Evolutionary conservation across 1,140 invertebrate genomes (phyloP).

Genomic region (Copidosoma floridanum): DNA sequence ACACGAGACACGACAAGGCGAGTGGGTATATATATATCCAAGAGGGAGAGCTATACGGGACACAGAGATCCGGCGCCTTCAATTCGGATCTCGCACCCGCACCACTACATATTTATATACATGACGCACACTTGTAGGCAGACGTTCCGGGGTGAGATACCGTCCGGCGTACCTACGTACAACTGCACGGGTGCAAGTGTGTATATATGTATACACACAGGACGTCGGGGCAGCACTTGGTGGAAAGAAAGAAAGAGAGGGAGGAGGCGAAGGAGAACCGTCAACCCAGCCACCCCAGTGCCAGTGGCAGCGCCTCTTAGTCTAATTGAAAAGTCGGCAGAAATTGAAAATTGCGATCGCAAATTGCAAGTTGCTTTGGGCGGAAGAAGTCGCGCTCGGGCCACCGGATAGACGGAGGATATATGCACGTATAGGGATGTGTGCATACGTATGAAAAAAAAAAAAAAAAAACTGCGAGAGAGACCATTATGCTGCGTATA

Average conservation of each 20-base stretch:
- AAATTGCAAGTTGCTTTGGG: constrained; percentile 55
- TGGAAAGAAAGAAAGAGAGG: constrained; percentile 37
- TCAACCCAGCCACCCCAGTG: constrained; percentile 29
- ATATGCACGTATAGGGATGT: constrained; percentile 27
- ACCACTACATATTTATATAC: too few species aligned
- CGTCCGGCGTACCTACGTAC: constrained; percentile 35
- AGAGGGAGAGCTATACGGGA: too few species aligned
- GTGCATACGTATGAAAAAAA: too few species aligned
- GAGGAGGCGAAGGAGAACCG: constrained; percentile 23
- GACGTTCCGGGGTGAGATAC: constrained; percentile 39
- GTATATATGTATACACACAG: constrained; percentile 23
- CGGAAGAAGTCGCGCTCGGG: neutral
- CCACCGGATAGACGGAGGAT: constrained; percentile 25
- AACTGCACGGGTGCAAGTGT: constrained; percentile 24
- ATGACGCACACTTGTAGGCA: constrained; percentile 35
- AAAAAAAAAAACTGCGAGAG: too few species aligned
- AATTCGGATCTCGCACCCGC: constrained; percentile 42
- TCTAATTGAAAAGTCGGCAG: constrained; percentile 58
- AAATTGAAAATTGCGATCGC: constrained; percentile 59
- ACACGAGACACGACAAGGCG: neutral
- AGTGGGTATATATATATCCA: constrained; percentile 34
- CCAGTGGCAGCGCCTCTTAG: constrained; percentile 52
- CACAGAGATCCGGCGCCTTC: too few species aligned
- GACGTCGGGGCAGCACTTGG: too few species aligned
- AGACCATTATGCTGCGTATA: too few species aligned